Evolutionary conservation across 2,888 invertebrate genomes (phyloP), one percentile per base, ranked within the genome.

Genomic region (Zhuqinia jingwanae): DNA sequence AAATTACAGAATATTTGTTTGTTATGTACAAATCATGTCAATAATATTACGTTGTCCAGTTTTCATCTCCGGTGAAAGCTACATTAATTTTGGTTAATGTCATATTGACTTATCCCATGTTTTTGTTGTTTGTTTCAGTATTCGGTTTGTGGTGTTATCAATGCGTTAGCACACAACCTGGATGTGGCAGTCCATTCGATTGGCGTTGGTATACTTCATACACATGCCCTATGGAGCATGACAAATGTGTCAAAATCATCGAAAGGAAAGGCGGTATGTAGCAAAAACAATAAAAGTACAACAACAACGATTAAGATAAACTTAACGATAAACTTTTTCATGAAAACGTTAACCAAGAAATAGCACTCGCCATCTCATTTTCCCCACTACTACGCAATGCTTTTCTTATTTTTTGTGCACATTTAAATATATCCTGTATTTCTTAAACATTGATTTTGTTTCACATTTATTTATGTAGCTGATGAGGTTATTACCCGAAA

Each of bases 211-310:
- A 90, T 95, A 95, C 91, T 94, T 96, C 92, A 96, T 97, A 10
- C 95, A 95, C 95, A 2, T 98, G 98, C 91, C 96, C 96, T 0
- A 96, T 97, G 91, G 94, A 94, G 87, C 95, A 96, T 92, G 97
- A 98, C 92, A 95, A 96, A 91, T 98, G 98, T 93, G 96, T 98
- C 0, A 97, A 98, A 93, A 94, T 98, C 13, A 95, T 96, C 85
- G 97, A 98, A 92, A 94, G 94, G 82, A 96, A 96, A 94, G 97
- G 96, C 93, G 96, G 97, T 97, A 93, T 92, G 20, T 3, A 45
- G n/a, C 30, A 36, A 8, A 36, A 70, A 20, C 5, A 60, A 10
- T 60, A 25, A 60, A 76, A 53, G 17, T 60, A 83, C 68, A 36
- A n/a, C n/a, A n/a, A n/a, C n/a, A n/a, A n/a, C n/a, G n/a, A n/a